These are phyloP conservation scores for Hybognathus amarus DNA, from an alignment of 2,797 vertebrate species.

Conservation along the genomic window DNA sequence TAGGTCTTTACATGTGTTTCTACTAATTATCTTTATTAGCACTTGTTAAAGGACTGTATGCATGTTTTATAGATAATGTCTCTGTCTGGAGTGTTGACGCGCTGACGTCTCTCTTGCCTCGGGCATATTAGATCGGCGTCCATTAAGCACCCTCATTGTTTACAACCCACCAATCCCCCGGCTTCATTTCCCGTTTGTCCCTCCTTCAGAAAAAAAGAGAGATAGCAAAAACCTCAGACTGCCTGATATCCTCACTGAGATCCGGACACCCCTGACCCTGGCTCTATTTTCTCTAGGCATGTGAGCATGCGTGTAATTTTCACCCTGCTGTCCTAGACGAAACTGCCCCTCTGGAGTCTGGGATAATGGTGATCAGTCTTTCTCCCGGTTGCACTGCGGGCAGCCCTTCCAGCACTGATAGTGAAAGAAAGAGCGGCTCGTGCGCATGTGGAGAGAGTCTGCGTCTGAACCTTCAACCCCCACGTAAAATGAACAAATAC, in stretches of 20 bases:
- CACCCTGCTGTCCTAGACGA: slow-evolving; percentile 73
- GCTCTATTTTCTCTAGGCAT: slow-evolving; percentile 82
- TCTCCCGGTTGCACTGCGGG: slow-evolving; percentile 34
- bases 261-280: slow-evolving; percentile 72
- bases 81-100: slow-evolving; percentile 75
- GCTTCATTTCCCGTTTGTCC: slow-evolving; percentile 43
- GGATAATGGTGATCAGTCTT: slow-evolving; percentile 54
- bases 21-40: slow-evolving; percentile 67
- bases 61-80: slow-evolving; percentile 67
- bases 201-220: slow-evolving; percentile 63
- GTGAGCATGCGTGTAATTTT: slow-evolving; percentile 89
- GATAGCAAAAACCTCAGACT: slow-evolving; percentile 57
- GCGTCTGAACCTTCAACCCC: slow-evolving; percentile 29
- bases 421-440: slow-evolving; percentile 10
- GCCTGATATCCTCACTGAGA: slow-evolving; percentile 63
- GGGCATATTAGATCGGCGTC: slow-evolving; percentile 69
- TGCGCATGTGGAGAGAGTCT: slow-evolving; percentile 10
- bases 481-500: slow-evolving; percentile 22
- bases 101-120: slow-evolving; percentile 70
- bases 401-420: slow-evolving; percentile 24
- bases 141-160: slow-evolving; percentile 77
- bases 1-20: slow-evolving; percentile 64
- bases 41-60: slow-evolving; percentile 68
- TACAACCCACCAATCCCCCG: slow-evolving; percentile 46
- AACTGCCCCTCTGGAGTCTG: slow-evolving; percentile 48